A percentile compares a stretch with the other conserved stretches of the same genome.
Evolutionary conservation across 2,888 invertebrate genomes (phyloP).

Genomic region (Aporophyla lueneburgensis): DNA sequence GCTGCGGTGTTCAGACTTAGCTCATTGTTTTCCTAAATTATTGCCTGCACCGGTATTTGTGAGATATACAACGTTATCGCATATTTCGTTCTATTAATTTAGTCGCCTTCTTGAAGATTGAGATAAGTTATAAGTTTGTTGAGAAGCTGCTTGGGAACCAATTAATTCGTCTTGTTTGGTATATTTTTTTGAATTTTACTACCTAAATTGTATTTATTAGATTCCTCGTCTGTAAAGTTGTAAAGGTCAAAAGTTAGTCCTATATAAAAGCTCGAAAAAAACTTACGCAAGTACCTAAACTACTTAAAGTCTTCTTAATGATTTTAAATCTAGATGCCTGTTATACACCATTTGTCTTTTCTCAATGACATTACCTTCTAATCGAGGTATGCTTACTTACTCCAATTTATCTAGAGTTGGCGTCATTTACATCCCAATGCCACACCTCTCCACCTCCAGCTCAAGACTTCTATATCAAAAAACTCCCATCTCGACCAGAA

Average conservation of each 20-base stretch:
- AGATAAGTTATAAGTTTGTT: constrained; percentile 9
- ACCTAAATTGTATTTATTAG: constrained; percentile 4
- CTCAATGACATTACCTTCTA: not conserved
- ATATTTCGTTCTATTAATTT: constrained; percentile 20
- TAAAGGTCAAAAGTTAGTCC: not conserved
- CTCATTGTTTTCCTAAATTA: constrained; percentile 74
- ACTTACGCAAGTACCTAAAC: not conserved
- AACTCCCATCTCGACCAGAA: not conserved
- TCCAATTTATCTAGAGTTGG: not conserved
- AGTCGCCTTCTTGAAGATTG: constrained; percentile 12
- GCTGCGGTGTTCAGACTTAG: constrained; percentile 67
- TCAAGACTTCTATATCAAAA: not conserved
- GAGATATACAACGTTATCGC: constrained; percentile 7
- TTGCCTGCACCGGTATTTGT: constrained; percentile 61
- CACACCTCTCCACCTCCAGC: too few relatives aligned
- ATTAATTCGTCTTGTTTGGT: not conserved
- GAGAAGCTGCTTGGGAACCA: not conserved
- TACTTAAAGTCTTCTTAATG: not conserved
- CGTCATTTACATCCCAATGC: not conserved
- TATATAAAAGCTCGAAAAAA: not conserved
- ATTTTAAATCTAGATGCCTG: not conserved
- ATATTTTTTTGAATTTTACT: not conserved
- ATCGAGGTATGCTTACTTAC: not conserved
- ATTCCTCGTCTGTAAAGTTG: constrained; percentile 26
- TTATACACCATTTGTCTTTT: not conserved